A percentile compares a stretch with the other conserved stretches of the same genome.
Evolutionary conservation across 2,113 vertebrate genomes (phyloP).

Genomic region (Sorex araneus): DNA sequence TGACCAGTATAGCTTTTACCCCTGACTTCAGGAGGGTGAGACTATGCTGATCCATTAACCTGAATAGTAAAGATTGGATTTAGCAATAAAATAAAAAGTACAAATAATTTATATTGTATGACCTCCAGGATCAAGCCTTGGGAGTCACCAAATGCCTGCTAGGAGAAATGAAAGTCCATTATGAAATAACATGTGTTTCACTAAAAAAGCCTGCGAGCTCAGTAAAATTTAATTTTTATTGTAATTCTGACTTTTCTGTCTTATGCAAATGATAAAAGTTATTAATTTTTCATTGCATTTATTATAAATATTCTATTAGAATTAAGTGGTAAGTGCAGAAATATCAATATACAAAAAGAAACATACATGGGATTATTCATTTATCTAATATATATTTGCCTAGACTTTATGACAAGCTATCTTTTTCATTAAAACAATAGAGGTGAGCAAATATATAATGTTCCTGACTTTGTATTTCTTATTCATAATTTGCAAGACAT

Average conservation of each 20-base stretch:
- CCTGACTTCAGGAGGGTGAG: neutral
- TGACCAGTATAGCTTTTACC: neutral
- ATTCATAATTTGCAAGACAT: too few species aligned
- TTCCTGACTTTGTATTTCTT: neutral
- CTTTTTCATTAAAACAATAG: neutral
- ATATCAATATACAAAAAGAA: neutral
- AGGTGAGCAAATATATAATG: neutral
- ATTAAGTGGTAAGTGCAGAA: conserved; percentile 29
- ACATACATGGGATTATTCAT: neutral
- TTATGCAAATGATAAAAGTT: neutral
- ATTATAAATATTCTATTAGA: neutral
- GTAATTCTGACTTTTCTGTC: conserved; percentile 17
- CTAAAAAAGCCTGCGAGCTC: neutral
- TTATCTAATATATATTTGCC: conserved; percentile 5
- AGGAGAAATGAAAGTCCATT: conserved; percentile 1
- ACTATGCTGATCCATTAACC: conserved; percentile 1
- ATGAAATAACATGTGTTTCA: neutral
- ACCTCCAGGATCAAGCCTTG: neutral
- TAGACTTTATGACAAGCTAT: neutral
- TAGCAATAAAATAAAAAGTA: neutral
- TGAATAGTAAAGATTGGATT: neutral
- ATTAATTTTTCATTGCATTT: conserved; percentile 28
- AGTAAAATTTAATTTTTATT: conserved; percentile 33
- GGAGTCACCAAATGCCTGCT: neutral
- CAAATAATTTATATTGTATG: neutral